Percentiles rank a stretch among this genome's conserved stretches.
Conservation (phyloP, 2,113 vertebrate species). For the Bufo bufo region DNA sequence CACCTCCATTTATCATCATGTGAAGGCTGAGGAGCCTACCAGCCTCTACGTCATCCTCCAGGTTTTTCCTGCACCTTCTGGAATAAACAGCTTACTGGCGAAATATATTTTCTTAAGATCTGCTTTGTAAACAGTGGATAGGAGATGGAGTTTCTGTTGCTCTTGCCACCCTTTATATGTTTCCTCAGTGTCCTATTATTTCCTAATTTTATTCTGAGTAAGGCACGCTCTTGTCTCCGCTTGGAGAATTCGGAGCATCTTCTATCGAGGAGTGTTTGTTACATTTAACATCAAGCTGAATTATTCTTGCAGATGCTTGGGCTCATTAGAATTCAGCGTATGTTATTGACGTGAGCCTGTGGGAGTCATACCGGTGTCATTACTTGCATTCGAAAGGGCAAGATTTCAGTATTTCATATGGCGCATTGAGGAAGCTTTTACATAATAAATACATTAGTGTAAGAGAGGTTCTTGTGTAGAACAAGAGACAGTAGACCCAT, state of each 20-base stretch:
- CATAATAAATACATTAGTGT: neutral
- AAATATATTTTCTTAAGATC: neutral
- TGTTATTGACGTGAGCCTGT: conserved; percentile 22
- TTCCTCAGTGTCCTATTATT: conserved; percentile 19
- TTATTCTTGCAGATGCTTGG: conserved; percentile 41
- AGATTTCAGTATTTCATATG: neutral
- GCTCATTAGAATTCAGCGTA: conserved; percentile 37
- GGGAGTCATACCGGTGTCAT: conserved; percentile 35
- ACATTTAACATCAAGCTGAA: conserved; percentile 39
- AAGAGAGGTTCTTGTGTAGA: neutral
- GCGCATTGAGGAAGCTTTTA: neutral
- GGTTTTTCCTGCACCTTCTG: neutral
- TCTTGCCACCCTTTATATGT: neutral
- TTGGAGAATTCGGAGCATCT: conserved; percentile 27
- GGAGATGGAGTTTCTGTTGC: neutral
- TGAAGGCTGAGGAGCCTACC: neutral
- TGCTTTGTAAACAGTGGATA: neutral
- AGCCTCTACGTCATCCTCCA: neutral
- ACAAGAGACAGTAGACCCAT: neutral
- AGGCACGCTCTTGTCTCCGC: conserved; percentile 2
- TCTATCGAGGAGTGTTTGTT: conserved; percentile 42
- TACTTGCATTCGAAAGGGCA: conserved; percentile 19
- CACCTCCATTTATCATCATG: conserved; percentile 46
- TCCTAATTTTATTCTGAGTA: conserved; percentile 19
- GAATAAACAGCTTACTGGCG: neutral